Conservation (phyloP, 2,113 vertebrate species). For the Lathamus discolor region DNA sequence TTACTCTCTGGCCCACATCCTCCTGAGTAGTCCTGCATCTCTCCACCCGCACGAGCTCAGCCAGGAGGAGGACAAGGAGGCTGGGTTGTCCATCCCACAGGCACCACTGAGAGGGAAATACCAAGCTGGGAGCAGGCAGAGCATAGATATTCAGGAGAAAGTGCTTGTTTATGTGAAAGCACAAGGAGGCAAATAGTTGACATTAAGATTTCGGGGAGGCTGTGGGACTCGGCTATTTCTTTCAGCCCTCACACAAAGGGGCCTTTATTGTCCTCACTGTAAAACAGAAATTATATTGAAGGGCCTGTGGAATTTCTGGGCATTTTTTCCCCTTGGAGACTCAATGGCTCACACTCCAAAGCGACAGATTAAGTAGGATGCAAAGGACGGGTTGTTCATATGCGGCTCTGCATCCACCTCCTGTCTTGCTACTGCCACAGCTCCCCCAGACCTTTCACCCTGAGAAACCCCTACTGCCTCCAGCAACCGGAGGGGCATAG, state of each 20-base stretch:
- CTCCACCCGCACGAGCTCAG: accelerated
- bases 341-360: neutral
- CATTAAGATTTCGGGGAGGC: slow-evolving; percentile 65
- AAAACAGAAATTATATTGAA: slow-evolving; percentile 65
- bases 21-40: neutral
- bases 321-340: slow-evolving; percentile 23
- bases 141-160: neutral
- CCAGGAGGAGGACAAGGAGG: neutral
- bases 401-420: neutral
- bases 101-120: neutral
- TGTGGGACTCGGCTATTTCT: slow-evolving; percentile 54
- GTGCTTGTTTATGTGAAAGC: slow-evolving; percentile 56
- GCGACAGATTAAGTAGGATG: neutral
- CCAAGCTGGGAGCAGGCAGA: neutral
- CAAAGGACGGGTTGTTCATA: neutral
- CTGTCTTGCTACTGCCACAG: neutral
- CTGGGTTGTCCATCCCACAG: accelerated
- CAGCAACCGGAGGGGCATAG: neutral
- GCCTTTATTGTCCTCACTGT: slow-evolving; percentile 34
- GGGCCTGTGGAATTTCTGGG: slow-evolving; percentile 12
- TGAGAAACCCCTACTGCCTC: accelerated
- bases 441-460: neutral
- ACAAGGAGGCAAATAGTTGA: slow-evolving; percentile 72
- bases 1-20: accelerated
- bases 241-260: slow-evolving; percentile 61